Base-by-base conservation (phyloP, 1,140 invertebrate species). In the Oscheius sp. region DNA sequence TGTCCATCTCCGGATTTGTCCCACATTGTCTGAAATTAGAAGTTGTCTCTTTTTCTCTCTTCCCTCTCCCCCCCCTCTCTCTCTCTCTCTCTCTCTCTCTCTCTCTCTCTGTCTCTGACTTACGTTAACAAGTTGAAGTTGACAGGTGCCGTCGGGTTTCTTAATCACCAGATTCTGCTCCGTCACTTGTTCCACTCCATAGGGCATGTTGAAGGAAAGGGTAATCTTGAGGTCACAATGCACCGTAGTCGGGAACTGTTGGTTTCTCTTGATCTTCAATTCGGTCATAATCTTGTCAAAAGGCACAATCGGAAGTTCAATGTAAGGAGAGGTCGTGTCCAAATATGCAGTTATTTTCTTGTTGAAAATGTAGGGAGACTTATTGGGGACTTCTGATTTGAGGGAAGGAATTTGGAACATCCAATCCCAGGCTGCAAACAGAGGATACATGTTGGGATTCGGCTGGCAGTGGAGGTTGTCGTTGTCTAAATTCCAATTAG, bases 161-260 rank as follows among this genome's bases (percentile, higher is more conserved):
- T 7, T 7, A 26, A 13, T 4, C 7, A 55, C 49, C 15, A 55
- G 49, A 26, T 55, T 55, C 49, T 20, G 28, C 4, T 55, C 7
- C 15, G 49, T 55, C 7, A 55, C 49, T 7, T 7, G 7, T n/a
- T n/a, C 49, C 4, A 26, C 28, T 23, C 61, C 61, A 29, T 32
- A n/a, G 4, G 61, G 26, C 10, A 63, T 32, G 15, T 34, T 29
- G 61, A 63, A 63, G 32, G 23, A 13, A 18, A 63, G 15, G 10
- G 15, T n/a, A 42, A 63, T 63, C 20, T 63, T 29, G 32, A 42
- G 32, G 29, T 63, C 36, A 42, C 61, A 63, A 63, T 26, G 61
- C 10, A 63, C 61, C 15, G 29, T 34, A 26, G 61, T 32, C 13
- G 61, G 61, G 10, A 63, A 26, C 10, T 13, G 61, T 0, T 26